Base-by-base conservation (phyloP, 2,113 vertebrate species). In the Saimiri boliviensis region DNA sequence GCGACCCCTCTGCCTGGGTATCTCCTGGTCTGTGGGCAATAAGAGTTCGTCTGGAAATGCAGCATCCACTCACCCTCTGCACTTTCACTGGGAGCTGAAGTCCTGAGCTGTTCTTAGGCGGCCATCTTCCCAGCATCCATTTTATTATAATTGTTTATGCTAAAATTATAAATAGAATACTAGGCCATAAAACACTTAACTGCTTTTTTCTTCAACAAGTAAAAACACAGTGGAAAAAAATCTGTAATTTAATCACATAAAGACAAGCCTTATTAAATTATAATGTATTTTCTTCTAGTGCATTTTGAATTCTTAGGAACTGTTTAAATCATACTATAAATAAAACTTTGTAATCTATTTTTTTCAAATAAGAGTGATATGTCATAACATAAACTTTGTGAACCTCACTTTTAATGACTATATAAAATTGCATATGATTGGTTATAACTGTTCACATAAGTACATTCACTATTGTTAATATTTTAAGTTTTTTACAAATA, bases 311-410 rank as follows among this genome's bases (percentile, higher is more conserved):
- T 9, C 35, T 63, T 25, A 80, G 42, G 23, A 81, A 79, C 42
- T 73, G 19, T 93, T 93, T 86, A 90, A 90, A 79, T n/a, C n/a
- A 42, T 27, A 85, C n/a, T 45, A 4, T 79, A 93, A 86, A 73
- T 37, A 63, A 8, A 71, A 93, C 73, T 85, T 40, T 77, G 60
- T 70, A 52, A 79, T 13, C 52, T 73, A 63, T 40, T 58, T 79
- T 80, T 83, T 68, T 81, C 66, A 74, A 77, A 68, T 58, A 89
- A 89, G 85, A 83, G 77, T 83, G 13, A 11, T 60, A 37, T 23
- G 42, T 80, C 8, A 8, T 23, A 47, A 37, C n/a, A 37, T 21
- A 74, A 25, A 58, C 17, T 42, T 63, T 77, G 8, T 76, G 80
- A 56, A n/a, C 56, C 21, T 84, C 30, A 86, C n/a, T 86, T 35